Evolutionary conservation across 92 coral and sea anemone genomes (phyloP).

Genomic region (Actinostola sp.): DNA sequence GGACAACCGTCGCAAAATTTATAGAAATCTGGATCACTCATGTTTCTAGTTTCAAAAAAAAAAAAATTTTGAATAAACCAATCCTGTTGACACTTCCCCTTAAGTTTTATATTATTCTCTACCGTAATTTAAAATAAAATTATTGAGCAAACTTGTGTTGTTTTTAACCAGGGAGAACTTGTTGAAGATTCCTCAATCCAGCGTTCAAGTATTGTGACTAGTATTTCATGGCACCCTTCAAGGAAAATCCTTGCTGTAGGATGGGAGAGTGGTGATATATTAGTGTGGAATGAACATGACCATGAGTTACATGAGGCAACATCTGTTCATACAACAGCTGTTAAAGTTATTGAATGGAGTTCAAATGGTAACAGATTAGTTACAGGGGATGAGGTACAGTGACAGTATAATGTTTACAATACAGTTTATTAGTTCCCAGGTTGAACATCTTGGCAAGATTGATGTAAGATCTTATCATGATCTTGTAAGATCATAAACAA

Average conservation of each 20-base stretch:
- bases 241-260: conserved; percentile 93
- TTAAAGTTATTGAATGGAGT: conserved; percentile 78
- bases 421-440: no score
- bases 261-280: conserved; percentile 93
- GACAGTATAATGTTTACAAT: no score
- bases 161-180: conserved; percentile 91
- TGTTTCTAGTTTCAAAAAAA: no score
- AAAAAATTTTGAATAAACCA: no score
- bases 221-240: conserved; percentile 94
- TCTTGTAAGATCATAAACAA: no score
- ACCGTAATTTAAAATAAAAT: no score
- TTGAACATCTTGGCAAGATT: no score
- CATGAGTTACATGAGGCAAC: conserved; percentile 84
- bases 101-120: no score
- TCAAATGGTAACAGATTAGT: conserved; percentile 81
- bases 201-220: conserved; percentile 80
- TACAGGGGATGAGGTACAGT: conserved; percentile 83
- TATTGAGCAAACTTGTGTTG: background rate
- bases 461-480: no score
- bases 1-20: no score
- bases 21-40: no score
- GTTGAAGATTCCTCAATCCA: conserved; percentile 95
- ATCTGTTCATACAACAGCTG: conserved; percentile 71
- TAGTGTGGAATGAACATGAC: conserved; percentile 97
- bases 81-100: no score